Evolutionary conservation across 2,888 invertebrate genomes (phyloP).

Genomic region (Dolichomitus sp.): DNA sequence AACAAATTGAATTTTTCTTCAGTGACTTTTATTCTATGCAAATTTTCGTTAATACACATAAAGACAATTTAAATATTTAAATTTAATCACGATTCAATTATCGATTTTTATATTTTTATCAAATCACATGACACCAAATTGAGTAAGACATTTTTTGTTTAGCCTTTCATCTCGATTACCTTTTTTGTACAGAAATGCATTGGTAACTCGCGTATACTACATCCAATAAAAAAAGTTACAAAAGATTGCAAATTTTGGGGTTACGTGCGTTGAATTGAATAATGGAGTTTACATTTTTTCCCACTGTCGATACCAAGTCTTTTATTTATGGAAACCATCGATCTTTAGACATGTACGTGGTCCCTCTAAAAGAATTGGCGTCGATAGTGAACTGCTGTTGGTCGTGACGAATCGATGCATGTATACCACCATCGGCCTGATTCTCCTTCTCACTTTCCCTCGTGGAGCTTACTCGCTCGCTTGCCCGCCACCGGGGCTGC

Average conservation of each 20-base stretch:
- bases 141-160: not conserved
- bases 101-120: not conserved
- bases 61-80: too few species aligned
- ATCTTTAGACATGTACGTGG: constrained; percentile 21
- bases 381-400: constrained; percentile 40
- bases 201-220: not conserved
- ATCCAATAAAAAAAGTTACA: not conserved
- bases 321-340: constrained; percentile 43
- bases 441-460: constrained; percentile 22
- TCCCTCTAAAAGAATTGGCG: constrained; percentile 36
- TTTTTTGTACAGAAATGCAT: not conserved
- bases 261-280: not conserved
- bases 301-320: constrained; percentile 1
- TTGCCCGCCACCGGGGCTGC: constrained; percentile 17
- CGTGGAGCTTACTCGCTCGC: constrained; percentile 9
- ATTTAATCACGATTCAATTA: too few species aligned
- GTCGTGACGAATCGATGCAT: constrained; percentile 49
- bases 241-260: not conserved
- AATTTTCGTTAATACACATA: too few species aligned
- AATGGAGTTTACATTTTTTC: constrained; percentile 8
- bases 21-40: too few species aligned
- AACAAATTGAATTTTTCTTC: too few species aligned
- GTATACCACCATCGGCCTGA: constrained; percentile 13
- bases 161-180: not conserved
- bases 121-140: not conserved